Percentiles rank a stretch among this genome's conserved stretches.
Evolutionary conservation across 2,888 invertebrate genomes (phyloP).

Genomic region (Tricholauxania praeusta): DNA sequence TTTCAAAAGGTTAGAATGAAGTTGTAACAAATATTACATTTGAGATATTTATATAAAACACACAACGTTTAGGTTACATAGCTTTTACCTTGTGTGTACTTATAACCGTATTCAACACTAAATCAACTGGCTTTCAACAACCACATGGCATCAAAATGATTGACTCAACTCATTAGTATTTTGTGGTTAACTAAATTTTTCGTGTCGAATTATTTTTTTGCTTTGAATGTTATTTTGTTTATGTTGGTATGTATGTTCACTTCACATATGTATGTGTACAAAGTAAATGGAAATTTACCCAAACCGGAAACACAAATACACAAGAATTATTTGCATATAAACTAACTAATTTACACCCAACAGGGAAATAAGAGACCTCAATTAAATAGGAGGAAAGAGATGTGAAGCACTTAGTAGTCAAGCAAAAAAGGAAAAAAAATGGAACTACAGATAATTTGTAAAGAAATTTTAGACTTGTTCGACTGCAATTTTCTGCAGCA

Average conservation of each 20-base stretch:
- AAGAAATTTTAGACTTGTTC: no score
- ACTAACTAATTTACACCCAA: not conserved
- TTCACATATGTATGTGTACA: not conserved
- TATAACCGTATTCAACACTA: not conserved
- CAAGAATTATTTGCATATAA: not conserved
- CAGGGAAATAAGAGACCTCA: no score
- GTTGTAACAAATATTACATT: no score
- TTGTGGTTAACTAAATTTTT: conserved; percentile 6
- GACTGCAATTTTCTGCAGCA: no score
- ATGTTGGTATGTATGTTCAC: not conserved
- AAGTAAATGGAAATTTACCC: conserved; percentile 6
- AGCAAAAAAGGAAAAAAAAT: no score
- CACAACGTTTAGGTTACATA: no score
- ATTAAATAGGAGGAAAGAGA: no score
- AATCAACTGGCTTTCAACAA: not conserved
- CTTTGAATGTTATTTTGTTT: not conserved
- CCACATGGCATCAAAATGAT: conserved; percentile 2
- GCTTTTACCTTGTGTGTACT: no score
- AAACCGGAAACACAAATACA: not conserved
- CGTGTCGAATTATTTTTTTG: not conserved
- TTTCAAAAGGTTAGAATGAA: no score
- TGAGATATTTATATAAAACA: no score
- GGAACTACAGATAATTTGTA: no score
- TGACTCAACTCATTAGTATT: conserved; percentile 14
- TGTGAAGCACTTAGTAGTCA: no score